Conservation (phyloP, 2,888 invertebrate genomes). For the Tetropium fuscum region DNA sequence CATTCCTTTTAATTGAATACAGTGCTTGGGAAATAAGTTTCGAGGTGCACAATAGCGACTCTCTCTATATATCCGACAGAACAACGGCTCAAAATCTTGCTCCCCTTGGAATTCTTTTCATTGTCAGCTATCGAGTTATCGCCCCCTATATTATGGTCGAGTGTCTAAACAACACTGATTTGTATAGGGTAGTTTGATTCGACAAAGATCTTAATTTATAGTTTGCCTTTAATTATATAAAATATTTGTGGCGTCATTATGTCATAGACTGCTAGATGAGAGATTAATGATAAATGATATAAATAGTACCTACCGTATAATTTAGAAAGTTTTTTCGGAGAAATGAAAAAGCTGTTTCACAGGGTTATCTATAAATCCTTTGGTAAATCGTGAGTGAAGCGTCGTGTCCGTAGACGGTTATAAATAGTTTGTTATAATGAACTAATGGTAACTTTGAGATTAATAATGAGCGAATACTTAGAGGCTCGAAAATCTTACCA, state of each 20-base stretch:
- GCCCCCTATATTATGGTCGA: constrained; percentile 60
- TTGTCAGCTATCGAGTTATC: constrained; percentile 59
- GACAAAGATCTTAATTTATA: constrained; percentile 58
- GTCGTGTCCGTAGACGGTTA: too few species aligned
- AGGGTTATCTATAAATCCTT: too few species aligned
- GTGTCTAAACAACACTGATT: constrained; percentile 62
- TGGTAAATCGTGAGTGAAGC: neutral
- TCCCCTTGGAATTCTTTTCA: constrained; percentile 50
- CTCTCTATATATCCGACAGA: neutral
- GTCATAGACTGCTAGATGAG: constrained; percentile 20
- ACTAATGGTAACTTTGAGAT: too few species aligned
- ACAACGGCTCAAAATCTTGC: constrained; percentile 44
- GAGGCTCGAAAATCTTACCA: too few species aligned
- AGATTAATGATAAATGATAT: constrained; percentile 16
- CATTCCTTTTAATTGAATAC: constrained; percentile 62
- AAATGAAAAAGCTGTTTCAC: too few species aligned
- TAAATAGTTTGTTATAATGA: too few species aligned
- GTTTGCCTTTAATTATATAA: constrained; percentile 42
- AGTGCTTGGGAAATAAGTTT: constrained; percentile 49
- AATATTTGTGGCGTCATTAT: constrained; percentile 25
- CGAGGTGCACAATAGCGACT: constrained; percentile 33
- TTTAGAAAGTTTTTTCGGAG: constrained; percentile 10
- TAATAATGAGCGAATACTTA: too few species aligned
- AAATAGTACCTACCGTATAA: constrained; percentile 7
- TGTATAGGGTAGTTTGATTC: constrained; percentile 56